These are phyloP conservation scores for Augochlorella aurata DNA, from an alignment of 2,888 invertebrate genomes.

Conservation along the genomic window DNA sequence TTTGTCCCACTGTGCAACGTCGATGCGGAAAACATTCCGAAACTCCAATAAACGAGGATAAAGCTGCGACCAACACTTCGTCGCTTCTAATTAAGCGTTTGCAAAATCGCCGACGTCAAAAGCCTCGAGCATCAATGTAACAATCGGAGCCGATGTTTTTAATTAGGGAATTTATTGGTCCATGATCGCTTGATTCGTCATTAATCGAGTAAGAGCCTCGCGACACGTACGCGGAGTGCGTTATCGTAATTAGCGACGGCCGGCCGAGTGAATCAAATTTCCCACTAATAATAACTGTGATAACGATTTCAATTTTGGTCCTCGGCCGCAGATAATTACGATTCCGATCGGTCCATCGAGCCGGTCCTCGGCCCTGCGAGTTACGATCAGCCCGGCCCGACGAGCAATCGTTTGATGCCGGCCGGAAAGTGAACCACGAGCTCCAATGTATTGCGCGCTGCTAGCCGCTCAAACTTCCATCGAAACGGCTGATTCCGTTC, in stretches of 20 bases:
- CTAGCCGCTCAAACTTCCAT: slow-evolving; percentile 42
- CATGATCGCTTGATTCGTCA: not conserved
- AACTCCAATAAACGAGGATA: too few species aligned
- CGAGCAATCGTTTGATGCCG: slow-evolving; percentile 49
- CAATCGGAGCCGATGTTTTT: not conserved
- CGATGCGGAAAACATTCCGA: not conserved
- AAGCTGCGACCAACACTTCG: not conserved
- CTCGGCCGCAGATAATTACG: slow-evolving; percentile 37
- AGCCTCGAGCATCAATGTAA: not conserved
- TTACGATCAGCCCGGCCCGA: slow-evolving; percentile 33
- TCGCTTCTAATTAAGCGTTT: not conserved
- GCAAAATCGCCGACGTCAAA: not conserved
- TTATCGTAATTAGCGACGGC: slow-evolving; percentile 17
- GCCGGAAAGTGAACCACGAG: slow-evolving; percentile 18
- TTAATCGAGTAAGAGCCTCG: not conserved
- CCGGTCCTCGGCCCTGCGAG: slow-evolving; percentile 29
- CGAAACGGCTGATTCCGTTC: slow-evolving; percentile 58
- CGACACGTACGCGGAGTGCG: not conserved
- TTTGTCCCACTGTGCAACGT: too few species aligned
- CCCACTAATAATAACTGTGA: slow-evolving; percentile 38
- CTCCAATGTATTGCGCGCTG: slow-evolving; percentile 41
- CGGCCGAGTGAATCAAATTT: slow-evolving; percentile 27
- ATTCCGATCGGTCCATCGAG: not conserved
- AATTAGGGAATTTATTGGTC: not conserved
- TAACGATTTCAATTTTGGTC: slow-evolving; percentile 50